Evolutionary conservation across 30 jellyfish, hydroid and myxozoan genomes (phyloP).

Genomic region (Chrysaora quinquecirrha): DNA sequence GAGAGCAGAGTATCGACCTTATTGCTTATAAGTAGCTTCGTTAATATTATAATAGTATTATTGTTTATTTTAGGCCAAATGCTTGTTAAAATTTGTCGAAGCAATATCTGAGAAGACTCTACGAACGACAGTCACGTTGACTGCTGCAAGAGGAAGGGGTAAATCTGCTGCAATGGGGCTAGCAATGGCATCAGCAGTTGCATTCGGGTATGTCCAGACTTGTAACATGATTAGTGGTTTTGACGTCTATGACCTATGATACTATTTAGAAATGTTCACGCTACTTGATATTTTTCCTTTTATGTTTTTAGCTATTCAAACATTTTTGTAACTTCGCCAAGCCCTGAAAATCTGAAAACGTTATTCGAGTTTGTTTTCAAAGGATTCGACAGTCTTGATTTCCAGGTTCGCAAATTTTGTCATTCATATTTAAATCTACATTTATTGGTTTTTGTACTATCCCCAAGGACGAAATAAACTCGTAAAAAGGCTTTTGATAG

Average conservation of each 20-base stretch:
- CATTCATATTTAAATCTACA: background rate
- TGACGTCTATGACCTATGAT: no score
- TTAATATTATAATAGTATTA: no score
- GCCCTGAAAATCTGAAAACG: slow-evolving; percentile 96
- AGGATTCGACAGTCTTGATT: slow-evolving; percentile 96
- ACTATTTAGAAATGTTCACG: no score
- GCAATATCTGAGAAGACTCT: slow-evolving; percentile 91
- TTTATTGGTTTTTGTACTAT: no score
- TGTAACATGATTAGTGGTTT: no score
- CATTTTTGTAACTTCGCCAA: slow-evolving; percentile 96
- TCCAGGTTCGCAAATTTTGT: slow-evolving; percentile 66
- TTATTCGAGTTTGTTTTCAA: slow-evolving; percentile 94
- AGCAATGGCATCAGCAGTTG: slow-evolving; percentile 95
- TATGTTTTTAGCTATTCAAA: slow-evolving; percentile 87
- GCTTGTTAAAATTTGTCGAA: slow-evolving; percentile 87
- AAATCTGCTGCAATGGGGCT: slow-evolving; percentile 97
- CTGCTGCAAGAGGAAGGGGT: slow-evolving; percentile 99
- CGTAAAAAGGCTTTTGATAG: no score
- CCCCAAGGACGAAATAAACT: no score
- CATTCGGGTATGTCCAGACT: slow-evolving; percentile 86
- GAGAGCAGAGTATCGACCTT: no score
- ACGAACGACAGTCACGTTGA: slow-evolving; percentile 89
- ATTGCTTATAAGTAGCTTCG: no score
- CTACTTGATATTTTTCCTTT: no score
- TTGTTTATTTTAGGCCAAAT: slow-evolving; percentile 73